Evolutionary conservation across 2,888 invertebrate species (phyloP).

Genomic region (Zaprionus lineosus): DNA sequence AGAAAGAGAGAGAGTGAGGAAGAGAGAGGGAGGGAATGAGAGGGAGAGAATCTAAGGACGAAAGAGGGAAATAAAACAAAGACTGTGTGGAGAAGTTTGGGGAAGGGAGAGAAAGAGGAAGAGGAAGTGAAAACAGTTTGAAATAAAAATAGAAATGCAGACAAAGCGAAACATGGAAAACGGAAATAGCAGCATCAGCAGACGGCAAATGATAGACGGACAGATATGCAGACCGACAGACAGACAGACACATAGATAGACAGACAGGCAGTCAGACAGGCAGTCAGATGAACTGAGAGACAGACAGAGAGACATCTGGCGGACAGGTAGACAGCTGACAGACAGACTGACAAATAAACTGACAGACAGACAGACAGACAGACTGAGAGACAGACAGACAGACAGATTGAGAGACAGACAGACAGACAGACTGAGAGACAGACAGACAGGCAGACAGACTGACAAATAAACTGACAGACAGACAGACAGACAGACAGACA

Average conservation of each 20-base stretch:
- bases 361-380: no score
- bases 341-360: no score
- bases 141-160: constrained; percentile 44
- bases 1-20: not conserved
- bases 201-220: constrained; percentile 5
- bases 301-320: not conserved
- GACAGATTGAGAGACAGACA: no score
- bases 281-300: no score
- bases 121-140: not conserved
- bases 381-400: no score
- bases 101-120: not conserved
- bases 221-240: no score
- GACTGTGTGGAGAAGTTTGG: not conserved
- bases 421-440: no score
- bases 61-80: not conserved
- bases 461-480: no score
- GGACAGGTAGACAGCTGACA: not conserved
- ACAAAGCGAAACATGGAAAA: constrained; percentile 31
- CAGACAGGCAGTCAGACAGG: no score
- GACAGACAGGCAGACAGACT: no score
- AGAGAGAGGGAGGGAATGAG: not conserved
- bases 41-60: not conserved
- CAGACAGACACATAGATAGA: no score
- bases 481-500: no score
- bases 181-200: constrained; percentile 12